Evolutionary conservation across 2,113 vertebrate species (phyloP).

Genomic region (Vulpes ferrilata): DNA sequence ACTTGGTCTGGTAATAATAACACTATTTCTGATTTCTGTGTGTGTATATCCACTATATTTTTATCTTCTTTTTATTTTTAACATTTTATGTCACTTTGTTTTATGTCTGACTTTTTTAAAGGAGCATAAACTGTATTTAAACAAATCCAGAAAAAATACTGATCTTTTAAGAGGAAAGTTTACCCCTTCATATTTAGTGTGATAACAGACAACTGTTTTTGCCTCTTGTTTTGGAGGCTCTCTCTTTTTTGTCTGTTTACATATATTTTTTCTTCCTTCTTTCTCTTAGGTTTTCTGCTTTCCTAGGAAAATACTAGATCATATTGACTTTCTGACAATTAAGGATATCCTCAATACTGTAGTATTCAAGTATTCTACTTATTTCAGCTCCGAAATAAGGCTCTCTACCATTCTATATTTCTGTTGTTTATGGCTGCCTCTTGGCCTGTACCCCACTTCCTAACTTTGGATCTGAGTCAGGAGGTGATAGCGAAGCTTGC

Average conservation of each 20-base stretch:
- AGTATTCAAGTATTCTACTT: neutral
- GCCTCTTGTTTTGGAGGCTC: neutral
- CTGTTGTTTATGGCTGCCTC: too few species aligned
- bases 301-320: neutral
- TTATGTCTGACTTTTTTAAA: neutral
- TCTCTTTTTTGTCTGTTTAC: neutral
- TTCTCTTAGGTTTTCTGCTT: neutral
- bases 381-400: neutral
- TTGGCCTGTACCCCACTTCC: fast-evolving
- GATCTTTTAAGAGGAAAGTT: neutral
- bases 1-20: neutral
- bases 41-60: neutral
- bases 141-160: neutral
- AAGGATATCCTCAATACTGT: neutral
- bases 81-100: neutral
- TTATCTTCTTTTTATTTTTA: neutral
- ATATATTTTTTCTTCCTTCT: neutral
- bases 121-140: neutral
- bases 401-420: neutral
- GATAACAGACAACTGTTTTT: neutral
- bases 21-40: neutral
- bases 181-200: conserved; percentile 26
- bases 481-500: neutral
- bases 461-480: neutral
- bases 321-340: neutral